Evolutionary conservation across 2,113 vertebrate genomes (phyloP).

Genomic region (Dendropsophus ebraccatus): DNA sequence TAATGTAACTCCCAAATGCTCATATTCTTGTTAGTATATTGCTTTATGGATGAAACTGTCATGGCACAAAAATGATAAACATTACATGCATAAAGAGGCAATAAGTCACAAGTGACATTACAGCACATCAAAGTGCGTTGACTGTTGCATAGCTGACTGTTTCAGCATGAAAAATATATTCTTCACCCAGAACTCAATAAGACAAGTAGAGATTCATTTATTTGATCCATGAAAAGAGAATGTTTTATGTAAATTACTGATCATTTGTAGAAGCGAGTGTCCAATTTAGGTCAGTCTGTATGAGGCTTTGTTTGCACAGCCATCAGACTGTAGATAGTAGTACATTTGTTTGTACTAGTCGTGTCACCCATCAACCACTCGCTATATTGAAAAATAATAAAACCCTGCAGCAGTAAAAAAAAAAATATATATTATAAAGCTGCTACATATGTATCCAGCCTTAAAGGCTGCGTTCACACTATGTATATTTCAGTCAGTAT

Average conservation of each 20-base stretch:
- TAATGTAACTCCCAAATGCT: conserved; percentile 8
- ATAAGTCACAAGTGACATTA: conserved; percentile 48
- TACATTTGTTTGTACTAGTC: background rate
- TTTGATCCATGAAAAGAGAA: background rate
- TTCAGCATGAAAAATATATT: conserved; percentile 1
- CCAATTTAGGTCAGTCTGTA: background rate
- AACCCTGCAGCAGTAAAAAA: background rate
- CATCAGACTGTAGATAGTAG: background rate
- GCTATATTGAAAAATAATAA: background rate
- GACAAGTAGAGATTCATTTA: background rate
- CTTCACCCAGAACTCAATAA: background rate
- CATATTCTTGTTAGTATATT: conserved; percentile 44
- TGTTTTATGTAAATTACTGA: conserved; percentile 6
- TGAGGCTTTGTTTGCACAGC: background rate
- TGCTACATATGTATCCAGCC: too few species aligned
- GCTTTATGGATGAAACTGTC: conserved; percentile 48
- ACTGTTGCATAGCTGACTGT: background rate
- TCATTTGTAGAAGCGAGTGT: background rate
- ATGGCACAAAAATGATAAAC: conserved; percentile 40
- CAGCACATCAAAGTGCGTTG: conserved; percentile 34
- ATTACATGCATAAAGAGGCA: conserved; percentile 43
- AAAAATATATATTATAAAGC: too few species aligned
- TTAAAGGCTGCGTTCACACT: too few species aligned
- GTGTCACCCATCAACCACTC: background rate
- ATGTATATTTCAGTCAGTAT: too few species aligned